Evolutionary conservation across 2,888 invertebrate species (phyloP), one percentile per base, ranked within the genome.

Genomic region (Eubasilissa splendida): DNA sequence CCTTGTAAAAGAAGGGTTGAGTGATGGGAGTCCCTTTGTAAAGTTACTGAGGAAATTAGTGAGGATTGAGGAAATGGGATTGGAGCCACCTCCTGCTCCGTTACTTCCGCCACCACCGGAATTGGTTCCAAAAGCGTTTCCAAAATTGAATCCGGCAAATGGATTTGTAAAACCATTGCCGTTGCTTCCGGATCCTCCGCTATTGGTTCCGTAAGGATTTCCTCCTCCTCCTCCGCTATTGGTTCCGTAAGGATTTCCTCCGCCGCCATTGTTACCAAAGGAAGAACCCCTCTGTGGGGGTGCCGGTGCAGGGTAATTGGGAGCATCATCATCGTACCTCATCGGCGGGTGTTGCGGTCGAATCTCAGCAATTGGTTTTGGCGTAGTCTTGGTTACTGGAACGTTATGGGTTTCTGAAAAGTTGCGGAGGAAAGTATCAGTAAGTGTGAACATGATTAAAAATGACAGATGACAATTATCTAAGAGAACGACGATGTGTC

Each of bases 261-360:
- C 85, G 77, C 85, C 86, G 22, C 84, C 85, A 73, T 86, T 85
- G 33, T 77, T 84, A 22, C 86, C 86, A 50, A 85, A 85, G 3
- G 86, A 86, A 0, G 85, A 84, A 52, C 80, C 83, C 9, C 84
- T 81, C 54, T 84, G 84, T 1, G 90, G 90, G 2, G 90, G 90
- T 0, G 90, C 88, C 0, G 90, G 90, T n/a, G 90, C 88, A 9
- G 89, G 88, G 85, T 90, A 90, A 84, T 86, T 87, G 4, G 91
- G 90, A 1, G 87, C 85, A 2, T 87, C 86, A 77, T 90, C 89
- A 76, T 86, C 87, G 84, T 87, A 86, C 54, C 85, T 85, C 9
- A 87, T 84, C 4, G 89, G 88, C 87, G 84, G 8, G 88, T 88
- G 12, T 87, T 83, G 80, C 86, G 89, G 84, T 56, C 66, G 53